phyloP scores from a whole-genome alignment of 2,797 vertebrate genomes.

The Rachycentron canadum region DNA sequence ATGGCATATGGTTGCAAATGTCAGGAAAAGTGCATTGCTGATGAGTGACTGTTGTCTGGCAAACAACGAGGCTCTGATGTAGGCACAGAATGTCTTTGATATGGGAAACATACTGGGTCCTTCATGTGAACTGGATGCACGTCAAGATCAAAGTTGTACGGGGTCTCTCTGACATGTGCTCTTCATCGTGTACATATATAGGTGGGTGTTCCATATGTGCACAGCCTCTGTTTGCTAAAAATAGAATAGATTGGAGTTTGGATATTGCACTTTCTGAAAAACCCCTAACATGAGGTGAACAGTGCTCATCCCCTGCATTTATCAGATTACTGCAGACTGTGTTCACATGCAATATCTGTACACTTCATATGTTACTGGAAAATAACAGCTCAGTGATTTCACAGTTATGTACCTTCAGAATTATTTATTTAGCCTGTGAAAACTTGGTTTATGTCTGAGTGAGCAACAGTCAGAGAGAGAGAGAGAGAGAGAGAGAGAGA shows the following conservation, averaged over 20 bases:
- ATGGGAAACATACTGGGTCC: slow-evolving; percentile 35
- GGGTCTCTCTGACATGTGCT: slow-evolving; percentile 13
- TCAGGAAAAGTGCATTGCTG: slow-evolving; percentile 77
- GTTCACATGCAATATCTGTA: background rate
- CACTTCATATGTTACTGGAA: background rate
- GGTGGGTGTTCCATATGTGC: slow-evolving; percentile 10
- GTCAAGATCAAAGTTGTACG: slow-evolving; percentile 50
- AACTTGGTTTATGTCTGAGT: background rate
- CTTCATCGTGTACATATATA: slow-evolving; percentile 7
- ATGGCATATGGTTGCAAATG: slow-evolving; percentile 84
- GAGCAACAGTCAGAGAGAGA: background rate
- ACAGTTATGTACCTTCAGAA: background rate
- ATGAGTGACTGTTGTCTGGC: slow-evolving; percentile 72
- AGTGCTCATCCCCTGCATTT: background rate
- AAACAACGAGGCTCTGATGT: slow-evolving; percentile 41
- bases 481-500: too few relatives aligned
- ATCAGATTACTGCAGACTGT: background rate
- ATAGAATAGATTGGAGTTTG: background rate
- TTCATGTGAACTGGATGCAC: slow-evolving; percentile 30
- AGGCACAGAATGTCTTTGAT: slow-evolving; percentile 63
- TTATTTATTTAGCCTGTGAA: background rate
- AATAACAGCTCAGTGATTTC: background rate
- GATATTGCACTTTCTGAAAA: slow-evolving; percentile 18
- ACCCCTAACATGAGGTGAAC: background rate
- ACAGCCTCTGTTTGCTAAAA: slow-evolving; percentile 13